Evolutionary conservation across 2,888 invertebrate genomes (phyloP).

Genomic region (Anagyrus pseudococci): DNA sequence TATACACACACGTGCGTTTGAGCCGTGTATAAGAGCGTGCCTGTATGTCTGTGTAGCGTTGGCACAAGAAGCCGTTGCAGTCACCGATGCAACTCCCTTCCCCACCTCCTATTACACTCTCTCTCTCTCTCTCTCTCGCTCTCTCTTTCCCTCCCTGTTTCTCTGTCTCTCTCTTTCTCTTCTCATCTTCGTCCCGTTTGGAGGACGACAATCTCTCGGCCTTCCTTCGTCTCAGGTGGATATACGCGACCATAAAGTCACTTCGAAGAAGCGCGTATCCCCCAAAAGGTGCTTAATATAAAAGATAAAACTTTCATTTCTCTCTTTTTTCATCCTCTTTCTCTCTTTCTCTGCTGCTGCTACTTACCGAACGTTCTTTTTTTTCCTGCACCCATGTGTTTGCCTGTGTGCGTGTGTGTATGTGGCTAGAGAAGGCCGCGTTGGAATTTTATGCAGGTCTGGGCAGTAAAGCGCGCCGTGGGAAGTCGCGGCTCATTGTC

Average conservation of each 20-base stretch:
- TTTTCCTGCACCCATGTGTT: background rate
- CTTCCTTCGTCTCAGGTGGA: background rate
- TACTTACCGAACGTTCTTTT: no score
- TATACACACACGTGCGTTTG: background rate
- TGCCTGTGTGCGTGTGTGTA: background rate
- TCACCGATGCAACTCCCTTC: slow-evolving; percentile 7
- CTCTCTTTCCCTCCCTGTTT: background rate
- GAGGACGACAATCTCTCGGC: background rate
- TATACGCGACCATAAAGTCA: slow-evolving; percentile 39
- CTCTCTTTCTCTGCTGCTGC: slow-evolving; percentile 21
- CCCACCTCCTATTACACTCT: no score
- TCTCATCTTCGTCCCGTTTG: background rate
- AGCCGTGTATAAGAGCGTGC: background rate
- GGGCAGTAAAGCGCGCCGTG: slow-evolving; percentile 31
- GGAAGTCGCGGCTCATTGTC: slow-evolving; percentile 24
- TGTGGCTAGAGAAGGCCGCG: background rate
- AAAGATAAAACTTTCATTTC: slow-evolving; percentile 27
- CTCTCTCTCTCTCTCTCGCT: no score
- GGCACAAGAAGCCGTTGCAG: slow-evolving; percentile 9
- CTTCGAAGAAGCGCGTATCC: slow-evolving; percentile 38
- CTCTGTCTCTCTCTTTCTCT: background rate
- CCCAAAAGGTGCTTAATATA: slow-evolving; percentile 36
- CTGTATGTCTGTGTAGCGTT: background rate
- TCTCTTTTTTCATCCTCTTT: slow-evolving; percentile 21
- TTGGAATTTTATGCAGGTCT: slow-evolving; percentile 30